A percentile compares a stretch with the other conserved stretches of the same genome.
Evolutionary conservation across 2,888 invertebrate genomes (phyloP).

Genomic region (Dioctria rufipes): DNA sequence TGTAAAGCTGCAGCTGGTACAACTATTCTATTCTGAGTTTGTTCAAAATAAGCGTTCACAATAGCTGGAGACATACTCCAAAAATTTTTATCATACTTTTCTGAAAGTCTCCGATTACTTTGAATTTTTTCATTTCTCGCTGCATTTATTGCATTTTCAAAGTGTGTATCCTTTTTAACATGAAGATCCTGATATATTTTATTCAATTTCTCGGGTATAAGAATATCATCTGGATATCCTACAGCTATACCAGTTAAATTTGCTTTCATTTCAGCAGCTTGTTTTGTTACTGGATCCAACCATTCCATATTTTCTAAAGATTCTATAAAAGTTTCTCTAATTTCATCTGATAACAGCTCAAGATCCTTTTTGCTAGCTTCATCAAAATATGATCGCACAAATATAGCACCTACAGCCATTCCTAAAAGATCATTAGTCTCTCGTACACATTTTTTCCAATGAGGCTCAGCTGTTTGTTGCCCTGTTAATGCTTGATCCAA

Average conservation of each 20-base stretch:
- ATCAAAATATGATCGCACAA: conserved; percentile 74
- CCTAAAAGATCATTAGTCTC: conserved; percentile 88
- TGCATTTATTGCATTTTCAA: conserved; percentile 80
- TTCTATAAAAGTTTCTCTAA: conserved; percentile 86
- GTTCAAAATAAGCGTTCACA: conserved; percentile 80
- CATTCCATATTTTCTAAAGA: conserved; percentile 87
- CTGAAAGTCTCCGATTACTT: conserved; percentile 61
- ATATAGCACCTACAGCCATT: conserved; percentile 81
- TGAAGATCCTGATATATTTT: conserved; percentile 84
- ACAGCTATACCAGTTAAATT: conserved; percentile 94
- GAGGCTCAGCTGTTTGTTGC: conserved; percentile 85
- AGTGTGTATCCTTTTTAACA: conserved; percentile 80
- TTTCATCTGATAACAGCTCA: conserved; percentile 88
- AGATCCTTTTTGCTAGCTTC: conserved; percentile 77
- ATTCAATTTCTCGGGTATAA: conserved; percentile 83
- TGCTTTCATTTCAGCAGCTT: conserved; percentile 87
- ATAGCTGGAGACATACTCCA: conserved; percentile 90
- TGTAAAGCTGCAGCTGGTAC: conserved; percentile 95
- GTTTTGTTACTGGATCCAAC: conserved; percentile 92
- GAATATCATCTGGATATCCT: conserved; percentile 92
- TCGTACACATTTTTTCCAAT: conserved; percentile 90
- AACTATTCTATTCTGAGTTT: conserved; percentile 92
- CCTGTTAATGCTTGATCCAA: conserved; percentile 85
- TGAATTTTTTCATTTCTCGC: conserved; percentile 65
- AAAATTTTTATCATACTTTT: conserved; percentile 85